These are phyloP conservation scores for Lypha dubia DNA, from an alignment of 2,888 invertebrate genomes.

Conservation along the genomic window DNA sequence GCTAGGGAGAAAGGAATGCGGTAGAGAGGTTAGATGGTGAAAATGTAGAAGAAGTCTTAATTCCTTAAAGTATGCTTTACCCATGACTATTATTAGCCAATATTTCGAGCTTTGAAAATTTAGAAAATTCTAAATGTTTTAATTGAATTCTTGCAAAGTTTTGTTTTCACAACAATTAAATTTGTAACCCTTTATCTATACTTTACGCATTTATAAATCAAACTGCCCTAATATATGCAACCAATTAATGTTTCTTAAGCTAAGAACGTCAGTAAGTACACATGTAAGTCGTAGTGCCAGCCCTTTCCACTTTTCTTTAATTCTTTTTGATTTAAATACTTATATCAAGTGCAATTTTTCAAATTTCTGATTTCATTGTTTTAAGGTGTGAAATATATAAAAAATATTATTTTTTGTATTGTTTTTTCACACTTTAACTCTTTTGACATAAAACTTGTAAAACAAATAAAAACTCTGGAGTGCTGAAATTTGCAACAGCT, in stretches of 20 bases:
- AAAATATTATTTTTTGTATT: slow-evolving; percentile 15
- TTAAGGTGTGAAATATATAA: slow-evolving; percentile 57
- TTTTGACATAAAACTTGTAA: slow-evolving; percentile 38
- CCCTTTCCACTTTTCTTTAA: neutral
- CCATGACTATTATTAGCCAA: too few relatives aligned
- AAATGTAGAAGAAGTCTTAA: too few relatives aligned
- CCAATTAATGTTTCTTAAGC: neutral
- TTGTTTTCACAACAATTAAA: too few relatives aligned
- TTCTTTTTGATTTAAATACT: slow-evolving; percentile 46
- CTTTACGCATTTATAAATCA: neutral
- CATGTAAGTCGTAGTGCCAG: too few relatives aligned
- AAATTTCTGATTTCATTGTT: slow-evolving; percentile 48
- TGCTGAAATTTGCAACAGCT: slow-evolving; percentile 63
- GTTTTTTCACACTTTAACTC: slow-evolving; percentile 46
- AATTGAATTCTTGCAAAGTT: neutral
- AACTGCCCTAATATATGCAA: slow-evolving; percentile 50
- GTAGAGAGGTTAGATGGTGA: too few relatives aligned
- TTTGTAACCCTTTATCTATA: neutral
- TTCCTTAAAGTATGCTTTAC: too few relatives aligned
- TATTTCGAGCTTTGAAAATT: too few relatives aligned
- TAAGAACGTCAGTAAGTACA: neutral
- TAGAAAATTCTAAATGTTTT: neutral
- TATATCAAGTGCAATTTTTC: slow-evolving; percentile 54
- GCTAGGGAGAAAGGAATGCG: too few relatives aligned
- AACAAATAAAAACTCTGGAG: slow-evolving; percentile 47